Base-by-base conservation (phyloP, 2,797 vertebrate species). In the Scolopax rusticola region DNA sequence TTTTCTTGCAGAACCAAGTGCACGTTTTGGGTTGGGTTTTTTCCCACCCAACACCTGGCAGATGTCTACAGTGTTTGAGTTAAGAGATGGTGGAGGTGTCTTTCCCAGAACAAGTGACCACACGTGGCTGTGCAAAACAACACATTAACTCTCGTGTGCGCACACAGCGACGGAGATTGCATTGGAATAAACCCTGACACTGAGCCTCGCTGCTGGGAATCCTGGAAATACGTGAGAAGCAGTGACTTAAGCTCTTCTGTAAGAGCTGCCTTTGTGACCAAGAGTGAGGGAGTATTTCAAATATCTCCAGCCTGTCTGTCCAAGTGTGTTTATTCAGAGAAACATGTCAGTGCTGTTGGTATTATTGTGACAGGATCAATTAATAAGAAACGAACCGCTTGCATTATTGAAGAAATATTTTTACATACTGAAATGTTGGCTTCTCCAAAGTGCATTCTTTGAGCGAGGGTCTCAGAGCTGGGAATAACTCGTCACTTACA, bases 311-410 rank as follows among this genome's bases (percentile, higher is more conserved):
- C 53, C 30, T 53, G 33, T 45, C 68, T 83, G 56, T 33, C 0
- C 1, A 40, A 12, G 38, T 30, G 38, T 13, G 43, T 70, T 86
- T 64, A 38, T 71, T 50, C 80, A 33, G 63, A 45, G 82, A 67
- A 90, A 53, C 50, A n/a, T 15, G 45, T 70, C 76, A 50, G 21
- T n/a, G 78, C 53, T 93, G 30, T 19, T 51, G 71, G 16, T 70
- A 23, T 3, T 79, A 64, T 32, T 88, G 89, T 82, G 89, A 76
- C 79, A 94, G 59, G 53, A 53, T 12, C 17, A 92, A 57, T 70
- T 87, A 73, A 90, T 83, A 76, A 92, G 73, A 85, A 87, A 88
- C 24, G 4, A 93, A 57, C 32, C 15, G 8, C n/a, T 93, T 88
- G 32, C 54, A 60, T 74, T 92, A 90, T 23, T 89, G 67, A 81